Conservation (phyloP, 2,888 invertebrate genomes). For the Dasypogon diadema region DNA sequence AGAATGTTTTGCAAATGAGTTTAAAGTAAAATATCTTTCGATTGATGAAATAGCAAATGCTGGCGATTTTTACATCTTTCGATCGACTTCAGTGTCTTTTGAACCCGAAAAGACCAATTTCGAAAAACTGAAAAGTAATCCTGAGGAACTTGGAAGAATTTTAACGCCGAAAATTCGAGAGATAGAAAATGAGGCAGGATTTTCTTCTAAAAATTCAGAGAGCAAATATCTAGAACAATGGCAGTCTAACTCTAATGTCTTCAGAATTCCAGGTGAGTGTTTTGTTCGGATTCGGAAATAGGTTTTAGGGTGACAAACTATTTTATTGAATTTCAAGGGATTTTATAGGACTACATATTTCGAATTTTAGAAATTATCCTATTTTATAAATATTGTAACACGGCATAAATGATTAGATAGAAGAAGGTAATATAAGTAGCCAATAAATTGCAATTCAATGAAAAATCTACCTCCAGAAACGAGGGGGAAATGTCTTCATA, state of each 20-base stretch:
- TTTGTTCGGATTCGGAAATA: no score
- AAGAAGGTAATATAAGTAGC: no score
- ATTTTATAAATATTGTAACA: no score
- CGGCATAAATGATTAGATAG: no score
- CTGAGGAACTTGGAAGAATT: conserved; percentile 60
- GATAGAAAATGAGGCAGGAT: no score
- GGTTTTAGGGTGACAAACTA: no score
- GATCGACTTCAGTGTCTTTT: conserved; percentile 50
- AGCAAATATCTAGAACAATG: background rate
- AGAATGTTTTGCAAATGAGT: conserved; percentile 60
- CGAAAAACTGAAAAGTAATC: conserved; percentile 61
- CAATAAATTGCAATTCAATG: no score
- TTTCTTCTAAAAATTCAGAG: background rate
- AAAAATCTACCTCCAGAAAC: no score
- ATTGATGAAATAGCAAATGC: conserved; percentile 61
- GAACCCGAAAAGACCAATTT: conserved; percentile 62
- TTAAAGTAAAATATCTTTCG: conserved; percentile 61
- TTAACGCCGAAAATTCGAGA: conserved; percentile 60
- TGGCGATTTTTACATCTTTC: conserved; percentile 60
- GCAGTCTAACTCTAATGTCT: background rate
- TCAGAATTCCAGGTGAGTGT: background rate
- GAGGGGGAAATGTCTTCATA: no score
- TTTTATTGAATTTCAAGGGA: no score
- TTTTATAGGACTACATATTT: no score
- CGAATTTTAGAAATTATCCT: no score